Evolutionary conservation across 2,797 vertebrate species (phyloP), one percentile per base, ranked within the genome.

Genomic region (Microctenopoma stevenorrisi): DNA sequence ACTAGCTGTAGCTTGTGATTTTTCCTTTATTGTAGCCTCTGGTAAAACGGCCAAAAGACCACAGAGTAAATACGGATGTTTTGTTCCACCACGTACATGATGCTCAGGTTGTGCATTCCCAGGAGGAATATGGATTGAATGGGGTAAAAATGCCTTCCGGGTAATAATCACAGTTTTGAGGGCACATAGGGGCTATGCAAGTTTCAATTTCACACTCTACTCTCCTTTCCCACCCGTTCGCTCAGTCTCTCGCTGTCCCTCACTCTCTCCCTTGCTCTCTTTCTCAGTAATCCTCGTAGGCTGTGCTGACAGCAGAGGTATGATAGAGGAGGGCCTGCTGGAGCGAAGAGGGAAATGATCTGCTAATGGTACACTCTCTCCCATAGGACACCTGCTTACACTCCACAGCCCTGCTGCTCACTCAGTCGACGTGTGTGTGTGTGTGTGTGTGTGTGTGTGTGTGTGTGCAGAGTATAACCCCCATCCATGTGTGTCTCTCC

Each of bases 351-450:
- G 87, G 89, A 90, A 91, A 92, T 91, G 80, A 91, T 93, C 88
- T 90, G 89, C 86, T 92, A 89, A 91, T 92, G 89, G 89, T 91
- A 90, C 88, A 86, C 78, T 90, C 72, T 84, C 82, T 91, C 91
- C 92, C 91, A 83, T 78, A 78, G 89, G 92, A 93, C 86, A 89
- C 86, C 77, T 86, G 89, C 87, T 88, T 90, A 88, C 85, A 90
- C 85, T 89, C 79, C 80, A 79, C 84, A 90, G 89, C 81, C 68
- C 81, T 82, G 81, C 87, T 91, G 87, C 77, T 85, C 82, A 76
- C 72, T 87, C 80, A 83, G 60, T 80, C 40, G 13, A 67, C 30
- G 2, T 74, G 55, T 49, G 54, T 66, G 48, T 40, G 13, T 55
- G 35, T 47, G 51, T 38, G 38, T 28, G 40, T 13, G 35, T 22